Conservation (phyloP, 1,140 invertebrate genomes). For the Muscidifurax raptorellus region DNA sequence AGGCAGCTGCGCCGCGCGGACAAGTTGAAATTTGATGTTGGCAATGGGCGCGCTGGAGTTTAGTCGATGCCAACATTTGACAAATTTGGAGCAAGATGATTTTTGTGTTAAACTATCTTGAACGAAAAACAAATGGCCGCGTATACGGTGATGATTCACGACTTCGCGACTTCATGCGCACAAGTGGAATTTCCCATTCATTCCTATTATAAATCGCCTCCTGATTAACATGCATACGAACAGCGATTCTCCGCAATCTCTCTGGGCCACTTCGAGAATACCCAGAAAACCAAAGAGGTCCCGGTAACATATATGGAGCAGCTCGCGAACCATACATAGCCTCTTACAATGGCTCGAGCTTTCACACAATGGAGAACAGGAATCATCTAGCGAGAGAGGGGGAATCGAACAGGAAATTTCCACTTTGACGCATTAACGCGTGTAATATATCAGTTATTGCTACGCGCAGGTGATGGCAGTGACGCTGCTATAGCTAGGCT, state of each 20-base stretch:
- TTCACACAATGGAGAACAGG: not conserved
- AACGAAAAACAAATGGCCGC: too few species aligned
- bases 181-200: not conserved
- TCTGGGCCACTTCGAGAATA: not conserved
- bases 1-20: not conserved
- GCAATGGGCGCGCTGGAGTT: not conserved
- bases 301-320: too few species aligned
- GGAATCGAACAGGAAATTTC: constrained; percentile 39
- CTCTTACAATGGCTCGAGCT: not conserved
- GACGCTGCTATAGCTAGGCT: not conserved
- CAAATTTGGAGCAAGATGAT: too few species aligned
- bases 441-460: constrained; percentile 43
- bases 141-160: too few species aligned
- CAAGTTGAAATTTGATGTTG: not conserved
- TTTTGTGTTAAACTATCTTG: too few species aligned
- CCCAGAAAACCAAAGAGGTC: not conserved
- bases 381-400: not conserved
- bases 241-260: not conserved
- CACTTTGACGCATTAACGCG: constrained; percentile 41
- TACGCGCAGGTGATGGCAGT: not conserved
- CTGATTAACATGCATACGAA: too few species aligned
- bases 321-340: not conserved
- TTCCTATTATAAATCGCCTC: not conserved
- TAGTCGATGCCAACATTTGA: too few species aligned
- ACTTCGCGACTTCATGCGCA: too few species aligned